phyloP scores from a whole-genome alignment of 2,888 invertebrate species.

The Perithous albicinctus region DNA sequence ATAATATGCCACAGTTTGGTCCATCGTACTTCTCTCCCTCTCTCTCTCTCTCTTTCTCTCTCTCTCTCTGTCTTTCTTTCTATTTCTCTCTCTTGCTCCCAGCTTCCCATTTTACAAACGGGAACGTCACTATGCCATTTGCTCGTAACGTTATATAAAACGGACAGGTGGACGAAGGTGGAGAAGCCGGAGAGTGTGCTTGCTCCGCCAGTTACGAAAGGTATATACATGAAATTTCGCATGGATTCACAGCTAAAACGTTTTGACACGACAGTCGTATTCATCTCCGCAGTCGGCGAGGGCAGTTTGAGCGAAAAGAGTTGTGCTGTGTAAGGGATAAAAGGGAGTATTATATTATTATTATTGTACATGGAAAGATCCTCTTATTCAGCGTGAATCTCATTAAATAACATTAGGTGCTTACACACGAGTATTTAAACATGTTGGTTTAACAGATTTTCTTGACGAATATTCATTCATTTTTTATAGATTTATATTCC shows the following conservation, averaged over 20 bases:
- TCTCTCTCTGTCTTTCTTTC: constrained; percentile 4
- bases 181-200: background rate
- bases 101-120: constrained; percentile 6
- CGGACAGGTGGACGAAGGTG: constrained; percentile 60
- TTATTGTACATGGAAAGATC: background rate
- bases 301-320: background rate
- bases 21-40: background rate
- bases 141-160: constrained; percentile 57
- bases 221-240: constrained; percentile 10
- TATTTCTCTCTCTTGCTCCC: constrained; percentile 42
- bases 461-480: too few species aligned
- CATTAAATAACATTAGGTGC: background rate
- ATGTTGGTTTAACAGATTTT: background rate
- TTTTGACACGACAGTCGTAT: constrained; percentile 37
- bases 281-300: constrained; percentile 1
- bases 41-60: constrained; percentile 5
- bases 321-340: background rate
- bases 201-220: constrained; percentile 49
- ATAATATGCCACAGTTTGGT: constrained; percentile 11
- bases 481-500: too few species aligned
- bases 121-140: constrained; percentile 42
- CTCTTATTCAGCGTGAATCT: constrained; percentile 1
- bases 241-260: constrained; percentile 18
- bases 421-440: background rate
- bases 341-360: too few species aligned